Conservation (phyloP, 2,113 vertebrate species). For the Myotis lucifugus region DNA sequence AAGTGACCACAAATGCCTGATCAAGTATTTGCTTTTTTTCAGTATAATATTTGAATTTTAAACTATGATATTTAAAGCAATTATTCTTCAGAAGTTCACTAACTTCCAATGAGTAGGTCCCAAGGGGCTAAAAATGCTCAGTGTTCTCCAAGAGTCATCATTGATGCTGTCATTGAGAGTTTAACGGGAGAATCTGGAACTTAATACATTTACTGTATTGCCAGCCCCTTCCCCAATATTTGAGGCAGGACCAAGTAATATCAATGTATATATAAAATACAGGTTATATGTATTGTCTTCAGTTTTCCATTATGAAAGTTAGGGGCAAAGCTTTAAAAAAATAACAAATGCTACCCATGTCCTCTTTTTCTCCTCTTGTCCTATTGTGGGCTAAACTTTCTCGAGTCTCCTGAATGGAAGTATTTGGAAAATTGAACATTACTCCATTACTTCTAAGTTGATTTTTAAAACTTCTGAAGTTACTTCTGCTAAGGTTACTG, state of each 20-base stretch:
- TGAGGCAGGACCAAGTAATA: background rate
- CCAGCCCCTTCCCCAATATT: background rate
- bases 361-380: background rate
- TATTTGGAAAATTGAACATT: background rate
- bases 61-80: slow-evolving; percentile 74
- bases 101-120: slow-evolving; percentile 59
- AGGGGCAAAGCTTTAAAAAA: background rate
- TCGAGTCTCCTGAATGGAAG: background rate
- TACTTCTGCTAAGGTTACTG: background rate
- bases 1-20: slow-evolving; percentile 73
- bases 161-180: background rate
- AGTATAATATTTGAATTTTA: slow-evolving; percentile 70
- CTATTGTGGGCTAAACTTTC: background rate
- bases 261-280: background rate
- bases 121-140: background rate
- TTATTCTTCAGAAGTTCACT: slow-evolving; percentile 67
- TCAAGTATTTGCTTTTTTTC: slow-evolving; percentile 69
- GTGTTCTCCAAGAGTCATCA: background rate
- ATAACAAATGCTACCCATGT: background rate
- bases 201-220: background rate
- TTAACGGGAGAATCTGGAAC: background rate
- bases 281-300: background rate
- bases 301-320: background rate
- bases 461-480: background rate
- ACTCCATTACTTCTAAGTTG: background rate